Evolutionary conservation across 2,113 vertebrate genomes (phyloP), one percentile per base, ranked within the genome.

Genomic region (Dipodomys merriami): DNA sequence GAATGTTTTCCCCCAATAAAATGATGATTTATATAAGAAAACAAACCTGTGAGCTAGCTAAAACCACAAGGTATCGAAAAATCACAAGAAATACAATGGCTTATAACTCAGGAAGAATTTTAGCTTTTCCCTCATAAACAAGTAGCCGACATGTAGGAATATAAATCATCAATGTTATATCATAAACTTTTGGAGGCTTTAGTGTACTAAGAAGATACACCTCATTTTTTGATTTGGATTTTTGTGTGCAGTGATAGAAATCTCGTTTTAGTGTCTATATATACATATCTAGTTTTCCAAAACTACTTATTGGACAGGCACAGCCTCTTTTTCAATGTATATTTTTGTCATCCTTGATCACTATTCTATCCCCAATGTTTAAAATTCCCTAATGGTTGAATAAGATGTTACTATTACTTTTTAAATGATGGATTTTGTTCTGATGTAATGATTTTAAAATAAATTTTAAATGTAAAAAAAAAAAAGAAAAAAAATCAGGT

Each of bases 1-100:
- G 30, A 71, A 64, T 86, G 68, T 39, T 44, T 83, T 80, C 83
- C 82, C 33, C 91, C 62, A 80, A 64, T 80, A 88, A 76, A 71
- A 71, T 20, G 68, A 71, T 18, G 18, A 85, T 82, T 35, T 90
- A 44, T 27, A 35, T 2, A 92, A 79, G 30, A 67, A 94, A 91
- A 68, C 18, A 53, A 87, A 30, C 20, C 46, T 23, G 27, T 88
- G 46, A 80, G 57, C 53, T 18, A 73, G 13, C 15, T 19, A 73
- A 23, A 49, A 87, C 35, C 9, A 49, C 49, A 49, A 49, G 12
- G 49, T 49, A 49, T 49, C 49, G 8, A 9, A 49, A 39, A 49
- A 49, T 49, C 6, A 35, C 18, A 72, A 49, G 49, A 90, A 85
- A 90, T 49, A 27, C 16, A 85, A 4, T 11, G 30, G 25, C 8